Base-by-base conservation (phyloP, 2,888 invertebrate genomes). In the Melinopterus prodromus region DNA sequence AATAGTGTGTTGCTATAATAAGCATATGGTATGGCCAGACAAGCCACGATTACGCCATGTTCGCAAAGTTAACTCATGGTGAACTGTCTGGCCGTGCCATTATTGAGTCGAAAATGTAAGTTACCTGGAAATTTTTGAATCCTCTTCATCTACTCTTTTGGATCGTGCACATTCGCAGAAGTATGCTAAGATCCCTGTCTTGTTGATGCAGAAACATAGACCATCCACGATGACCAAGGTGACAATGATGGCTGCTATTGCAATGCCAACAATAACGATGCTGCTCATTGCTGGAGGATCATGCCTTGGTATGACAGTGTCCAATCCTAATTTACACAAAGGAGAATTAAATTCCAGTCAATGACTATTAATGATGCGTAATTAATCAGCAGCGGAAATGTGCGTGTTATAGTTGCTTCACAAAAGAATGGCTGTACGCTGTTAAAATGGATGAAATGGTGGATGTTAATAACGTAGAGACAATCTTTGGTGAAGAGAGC, bases 61-160 rank as follows among this genome's bases (percentile, higher is more conserved):
- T 26, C 26, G 26, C 26, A 26, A 26, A 26, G 26, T 26, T 26
- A 26, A 26, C 26, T 3, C 26, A 26, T 26, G 26, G 26, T 26
- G 26, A 3, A 26, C 26, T 26, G 26, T 26, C 26, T 26, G 26
- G 26, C 26, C 26, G 26, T 26, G 26, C 26, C 26, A 26, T 26
- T 26, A 26, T 26, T 26, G 26, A 26, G 26, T 26, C 26, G 26
- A 76, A 76, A n/a, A 71, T 71, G 36, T 71, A 37, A 71, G 16
- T 91, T 92, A 96, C 96, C 96, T 96, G 92, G 96, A 95, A 81
- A 96, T 90, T 89, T 96, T 96, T 0, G 95, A 92, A 89, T 95
- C 95, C 80, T 96, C 96, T 83, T 96, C 96, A 84, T 95, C 93
- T 80, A 93, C 92, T 80, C 93, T 92, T 88, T 94, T 94, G 76